Evolutionary conservation across 2,797 vertebrate genomes (phyloP).

Genomic region (Neosilurus mollespiculum): DNA sequence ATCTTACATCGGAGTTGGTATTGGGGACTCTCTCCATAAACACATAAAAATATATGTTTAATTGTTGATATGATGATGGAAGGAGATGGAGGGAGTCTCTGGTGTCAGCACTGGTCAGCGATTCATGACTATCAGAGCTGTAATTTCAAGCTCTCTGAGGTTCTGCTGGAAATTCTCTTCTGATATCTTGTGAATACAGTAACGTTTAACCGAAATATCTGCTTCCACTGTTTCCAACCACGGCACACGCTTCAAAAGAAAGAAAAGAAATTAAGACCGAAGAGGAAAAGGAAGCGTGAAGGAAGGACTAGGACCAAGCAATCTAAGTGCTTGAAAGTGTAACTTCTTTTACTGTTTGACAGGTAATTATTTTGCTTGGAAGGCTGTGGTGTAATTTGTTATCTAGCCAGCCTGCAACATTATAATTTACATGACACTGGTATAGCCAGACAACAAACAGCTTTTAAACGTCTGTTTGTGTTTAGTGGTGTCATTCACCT

Average conservation of each 20-base stretch:
- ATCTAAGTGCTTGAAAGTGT: not conserved
- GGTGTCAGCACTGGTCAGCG: too few relatives aligned
- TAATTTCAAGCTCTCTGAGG: not conserved
- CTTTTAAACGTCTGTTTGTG: conserved; percentile 10
- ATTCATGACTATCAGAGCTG: too few relatives aligned
- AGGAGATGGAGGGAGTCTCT: too few relatives aligned
- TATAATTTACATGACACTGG: conserved; percentile 21
- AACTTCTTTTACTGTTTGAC: not conserved
- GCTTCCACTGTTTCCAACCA: not conserved
- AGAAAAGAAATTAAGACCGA: not conserved
- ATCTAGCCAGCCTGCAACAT: conserved; percentile 12
- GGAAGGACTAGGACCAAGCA: not conserved
- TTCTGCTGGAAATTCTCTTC: not conserved
- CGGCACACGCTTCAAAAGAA: not conserved
- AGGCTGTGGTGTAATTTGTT: conserved; percentile 13
- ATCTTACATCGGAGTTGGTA: too few relatives aligned
- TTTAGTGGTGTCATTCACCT: not conserved
- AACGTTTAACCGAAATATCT: not conserved
- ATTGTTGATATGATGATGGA: too few relatives aligned
- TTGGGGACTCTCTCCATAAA: too few relatives aligned
- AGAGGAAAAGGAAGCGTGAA: not conserved
- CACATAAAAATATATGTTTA: too few relatives aligned
- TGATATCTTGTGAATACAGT: not conserved
- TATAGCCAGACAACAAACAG: conserved; percentile 13
- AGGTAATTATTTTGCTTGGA: conserved; percentile 27